Percentiles rank a stretch among this genome's conserved stretches.
Conservation (phyloP, 2,888 invertebrate genomes). For the Bruchidius siliquastri region DNA sequence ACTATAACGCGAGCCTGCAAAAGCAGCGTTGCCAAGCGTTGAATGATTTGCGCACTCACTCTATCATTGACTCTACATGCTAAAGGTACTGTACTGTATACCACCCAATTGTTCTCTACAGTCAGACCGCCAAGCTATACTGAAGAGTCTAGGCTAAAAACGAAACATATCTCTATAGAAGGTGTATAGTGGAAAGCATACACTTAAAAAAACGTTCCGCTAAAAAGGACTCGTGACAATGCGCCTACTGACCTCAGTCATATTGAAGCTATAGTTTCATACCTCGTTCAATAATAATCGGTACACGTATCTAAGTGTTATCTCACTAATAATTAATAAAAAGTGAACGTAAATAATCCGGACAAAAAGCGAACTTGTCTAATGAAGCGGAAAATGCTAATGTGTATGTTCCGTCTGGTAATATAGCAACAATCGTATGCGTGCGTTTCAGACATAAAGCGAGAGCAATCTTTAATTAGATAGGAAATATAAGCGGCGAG, state of each 20-base stretch:
- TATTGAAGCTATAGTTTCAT: not conserved
- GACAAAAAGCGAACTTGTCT: not conserved
- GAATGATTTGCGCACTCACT: too few relatives aligned
- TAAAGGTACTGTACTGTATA: too few relatives aligned
- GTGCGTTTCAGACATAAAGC: not conserved
- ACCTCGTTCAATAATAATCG: not conserved
- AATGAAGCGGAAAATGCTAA: not conserved
- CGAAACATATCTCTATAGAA: too few relatives aligned
- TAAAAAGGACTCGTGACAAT: too few relatives aligned
- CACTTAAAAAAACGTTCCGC: too few relatives aligned
- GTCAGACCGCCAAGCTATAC: too few relatives aligned
- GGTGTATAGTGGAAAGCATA: too few relatives aligned
- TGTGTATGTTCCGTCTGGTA: not conserved
- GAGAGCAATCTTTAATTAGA: not conserved
- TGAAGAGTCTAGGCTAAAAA: too few relatives aligned
- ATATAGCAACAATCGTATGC: not conserved
- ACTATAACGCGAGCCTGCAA: too few relatives aligned
- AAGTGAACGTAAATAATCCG: not conserved
- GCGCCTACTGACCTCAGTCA: not conserved
- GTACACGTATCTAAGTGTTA: not conserved
- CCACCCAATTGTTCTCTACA: too few relatives aligned
- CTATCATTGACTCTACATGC: too few relatives aligned
- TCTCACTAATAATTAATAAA: not conserved
- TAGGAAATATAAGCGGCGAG: not conserved
- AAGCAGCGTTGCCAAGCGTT: too few relatives aligned